A percentile compares a stretch with the other conserved stretches of the same genome.
phyloP scores from a whole-genome alignment of 2,113 vertebrate species.

The Triplophysa siluroides region DNA sequence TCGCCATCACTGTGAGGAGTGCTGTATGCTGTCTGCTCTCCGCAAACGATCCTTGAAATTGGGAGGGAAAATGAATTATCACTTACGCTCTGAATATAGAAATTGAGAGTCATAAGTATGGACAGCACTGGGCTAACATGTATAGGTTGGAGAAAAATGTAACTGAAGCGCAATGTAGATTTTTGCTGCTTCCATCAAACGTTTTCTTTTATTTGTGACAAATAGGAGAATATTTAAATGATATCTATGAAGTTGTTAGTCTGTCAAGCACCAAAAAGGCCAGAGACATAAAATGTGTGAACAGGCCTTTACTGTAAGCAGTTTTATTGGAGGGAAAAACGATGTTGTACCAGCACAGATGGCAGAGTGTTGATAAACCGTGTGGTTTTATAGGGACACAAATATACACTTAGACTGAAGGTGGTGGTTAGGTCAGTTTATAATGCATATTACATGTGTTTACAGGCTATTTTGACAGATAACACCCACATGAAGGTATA shows the following conservation, averaged over 20 bases:
- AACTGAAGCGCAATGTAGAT: conserved; percentile 11
- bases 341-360: neutral
- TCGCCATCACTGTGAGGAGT: conserved; percentile 37
- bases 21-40: conserved; percentile 38
- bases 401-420: neutral
- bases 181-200: neutral
- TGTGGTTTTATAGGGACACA: neutral
- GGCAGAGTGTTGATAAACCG: neutral
- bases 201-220: conserved; percentile 4
- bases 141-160: conserved; percentile 38
- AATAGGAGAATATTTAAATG: neutral
- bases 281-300: neutral
- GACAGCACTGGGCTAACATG: conserved; percentile 42
- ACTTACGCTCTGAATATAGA: conserved; percentile 66
- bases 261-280: neutral
- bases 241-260: neutral
- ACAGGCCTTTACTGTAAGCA: neutral
- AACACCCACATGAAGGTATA: too few relatives aligned
- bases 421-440: neutral
- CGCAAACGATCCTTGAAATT: conserved; percentile 81
- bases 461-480: too few relatives aligned
- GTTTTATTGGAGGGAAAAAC: neutral
- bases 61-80: conserved; percentile 65
- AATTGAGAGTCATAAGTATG: conserved; percentile 61
- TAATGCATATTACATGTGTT: too few relatives aligned